A percentile compares a stretch with the other conserved stretches of the same genome.
phyloP scores from a whole-genome alignment of 2,888 invertebrate genomes.

The Drosophila demipolita region DNA sequence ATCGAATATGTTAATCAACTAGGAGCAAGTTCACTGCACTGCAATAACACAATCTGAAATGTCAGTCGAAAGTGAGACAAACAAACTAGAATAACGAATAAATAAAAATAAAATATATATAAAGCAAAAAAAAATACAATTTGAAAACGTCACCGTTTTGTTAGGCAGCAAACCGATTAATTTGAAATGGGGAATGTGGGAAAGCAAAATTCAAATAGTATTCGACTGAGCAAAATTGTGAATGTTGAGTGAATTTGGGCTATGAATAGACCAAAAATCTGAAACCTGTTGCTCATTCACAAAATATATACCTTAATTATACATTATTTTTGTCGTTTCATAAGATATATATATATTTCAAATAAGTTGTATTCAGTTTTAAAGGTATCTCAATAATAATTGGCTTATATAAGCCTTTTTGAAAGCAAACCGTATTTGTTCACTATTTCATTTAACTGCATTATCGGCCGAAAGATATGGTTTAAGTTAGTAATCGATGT shows the following conservation, averaged over 20 bases:
- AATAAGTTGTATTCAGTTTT: not conserved
- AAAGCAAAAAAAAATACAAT: slow-evolving; percentile 26
- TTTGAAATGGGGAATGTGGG: slow-evolving; percentile 30
- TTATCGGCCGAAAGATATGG: not conserved
- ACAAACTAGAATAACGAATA: slow-evolving; percentile 35
- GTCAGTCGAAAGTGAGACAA: slow-evolving; percentile 26
- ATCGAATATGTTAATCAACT: slow-evolving; percentile 56
- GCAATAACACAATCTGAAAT: slow-evolving; percentile 52
- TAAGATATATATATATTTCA: not conserved
- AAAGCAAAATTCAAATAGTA: slow-evolving; percentile 1
- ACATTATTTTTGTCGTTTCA: not conserved
- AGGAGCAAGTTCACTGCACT: slow-evolving; percentile 73
- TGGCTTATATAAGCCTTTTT: not conserved
- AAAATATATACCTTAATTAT: slow-evolving; percentile 26
- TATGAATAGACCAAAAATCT: slow-evolving; percentile 6
- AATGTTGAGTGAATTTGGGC: not conserved
- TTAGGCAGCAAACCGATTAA: slow-evolving; percentile 55
- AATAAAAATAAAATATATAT: slow-evolving; percentile 30
- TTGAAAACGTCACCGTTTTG: slow-evolving; percentile 58
- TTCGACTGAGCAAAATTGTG: not conserved
- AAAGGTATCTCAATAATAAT: not conserved
- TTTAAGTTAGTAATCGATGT: not conserved
- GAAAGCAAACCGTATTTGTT: accelerated
- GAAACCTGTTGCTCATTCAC: slow-evolving; percentile 31
- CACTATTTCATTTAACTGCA: not conserved